Evolutionary conservation across 2,888 invertebrate genomes (phyloP).

Genomic region (Petrophora chlorosata): DNA sequence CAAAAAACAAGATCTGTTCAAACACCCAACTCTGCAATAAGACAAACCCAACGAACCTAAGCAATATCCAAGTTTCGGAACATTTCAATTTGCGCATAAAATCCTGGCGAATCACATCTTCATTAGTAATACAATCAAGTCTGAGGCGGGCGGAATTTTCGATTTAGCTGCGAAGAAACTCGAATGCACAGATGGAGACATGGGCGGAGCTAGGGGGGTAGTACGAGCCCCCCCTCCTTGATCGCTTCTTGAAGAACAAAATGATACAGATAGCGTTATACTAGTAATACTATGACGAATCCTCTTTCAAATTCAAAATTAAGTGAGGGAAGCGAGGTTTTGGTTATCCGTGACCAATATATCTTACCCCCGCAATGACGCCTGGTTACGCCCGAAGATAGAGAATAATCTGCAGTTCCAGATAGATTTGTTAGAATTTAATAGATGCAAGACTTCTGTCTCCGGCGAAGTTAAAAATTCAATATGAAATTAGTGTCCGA

Average conservation of each 20-base stretch:
- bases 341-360: too few relatives aligned
- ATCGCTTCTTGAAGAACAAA: too few relatives aligned
- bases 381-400: too few relatives aligned
- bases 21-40: constrained; percentile 2
- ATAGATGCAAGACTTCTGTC: constrained; percentile 34
- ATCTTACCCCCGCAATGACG: too few relatives aligned
- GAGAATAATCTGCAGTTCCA: constrained; percentile 6
- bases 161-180: constrained; percentile 51
- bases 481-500: constrained; percentile 36
- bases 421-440: constrained; percentile 36
- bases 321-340: too few relatives aligned
- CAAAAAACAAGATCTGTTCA: too few relatives aligned
- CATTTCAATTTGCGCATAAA: constrained; percentile 65
- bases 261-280: too few relatives aligned
- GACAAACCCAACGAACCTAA: constrained; percentile 32
- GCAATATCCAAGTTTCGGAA: constrained; percentile 44
- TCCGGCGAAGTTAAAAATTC: constrained; percentile 35
- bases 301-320: too few relatives aligned
- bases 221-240: too few relatives aligned
- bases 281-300: too few relatives aligned
- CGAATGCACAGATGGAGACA: constrained; percentile 41
- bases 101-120: constrained; percentile 56
- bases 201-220: too few relatives aligned
- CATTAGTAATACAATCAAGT: constrained; percentile 69
- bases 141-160: constrained; percentile 52